Evolutionary conservation across 2,113 vertebrate genomes (phyloP).

Genomic region (Otis tarda): DNA sequence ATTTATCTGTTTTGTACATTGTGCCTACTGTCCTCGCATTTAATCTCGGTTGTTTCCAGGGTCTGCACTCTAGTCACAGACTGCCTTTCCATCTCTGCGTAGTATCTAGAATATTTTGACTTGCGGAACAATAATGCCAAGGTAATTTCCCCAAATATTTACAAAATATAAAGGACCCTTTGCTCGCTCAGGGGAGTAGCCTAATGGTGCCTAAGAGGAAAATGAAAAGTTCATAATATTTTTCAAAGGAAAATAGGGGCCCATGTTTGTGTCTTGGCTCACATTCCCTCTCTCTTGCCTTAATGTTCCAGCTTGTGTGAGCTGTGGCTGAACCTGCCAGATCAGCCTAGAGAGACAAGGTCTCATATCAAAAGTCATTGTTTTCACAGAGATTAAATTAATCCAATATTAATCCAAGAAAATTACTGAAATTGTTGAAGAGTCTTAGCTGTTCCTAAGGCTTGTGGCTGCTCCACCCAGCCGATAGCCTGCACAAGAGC

Average conservation of each 20-base stretch:
- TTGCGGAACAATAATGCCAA: conserved; percentile 4
- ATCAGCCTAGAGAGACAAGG: neutral
- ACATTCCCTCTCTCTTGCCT: neutral
- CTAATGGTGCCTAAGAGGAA: neutral
- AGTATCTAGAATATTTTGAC: conserved; percentile 12
- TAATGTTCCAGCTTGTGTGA: neutral
- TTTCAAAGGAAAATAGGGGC: conserved; percentile 14
- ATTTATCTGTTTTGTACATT: conserved; percentile 44
- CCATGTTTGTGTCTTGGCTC: conserved; percentile 6
- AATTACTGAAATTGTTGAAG: neutral
- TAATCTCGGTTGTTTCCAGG: conserved; percentile 15
- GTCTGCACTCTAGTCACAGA: neutral
- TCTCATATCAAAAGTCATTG: neutral
- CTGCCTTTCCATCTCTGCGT: neutral
- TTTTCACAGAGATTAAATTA: neutral
- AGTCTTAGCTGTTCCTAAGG: neutral
- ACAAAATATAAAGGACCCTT: neutral
- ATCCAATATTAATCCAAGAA: neutral
- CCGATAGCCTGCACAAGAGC: neutral
- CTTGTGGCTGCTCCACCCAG: neutral
- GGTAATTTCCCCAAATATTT: neutral
- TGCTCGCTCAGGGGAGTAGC: neutral
- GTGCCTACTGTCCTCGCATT: conserved; percentile 1
- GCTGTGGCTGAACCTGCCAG: neutral
- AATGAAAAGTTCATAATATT: neutral